phyloP scores from a whole-genome alignment of 2,888 invertebrate species.

The Ctenicera cuprea region DNA sequence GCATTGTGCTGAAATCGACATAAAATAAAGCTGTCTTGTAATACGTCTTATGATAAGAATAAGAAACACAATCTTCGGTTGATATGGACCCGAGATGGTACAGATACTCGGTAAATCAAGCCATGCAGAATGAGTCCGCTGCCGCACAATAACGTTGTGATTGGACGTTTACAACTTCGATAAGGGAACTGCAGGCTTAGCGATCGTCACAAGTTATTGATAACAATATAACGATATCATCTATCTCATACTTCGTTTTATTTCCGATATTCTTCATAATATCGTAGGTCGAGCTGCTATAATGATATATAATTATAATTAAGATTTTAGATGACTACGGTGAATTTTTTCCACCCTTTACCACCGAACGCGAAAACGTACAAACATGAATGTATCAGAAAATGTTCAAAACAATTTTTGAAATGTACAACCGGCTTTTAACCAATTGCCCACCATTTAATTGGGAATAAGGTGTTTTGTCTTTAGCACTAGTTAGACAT shows the following conservation, averaged over 20 bases:
- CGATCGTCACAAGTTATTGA: conserved; percentile 58
- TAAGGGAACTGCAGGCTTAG: conserved; percentile 57
- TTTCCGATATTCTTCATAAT: conserved; percentile 9
- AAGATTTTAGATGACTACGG: background rate
- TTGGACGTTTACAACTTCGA: conserved; percentile 62
- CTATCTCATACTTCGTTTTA: conserved; percentile 29
- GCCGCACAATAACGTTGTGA: conserved; percentile 62
- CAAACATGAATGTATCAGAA: no score
- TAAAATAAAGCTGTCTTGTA: conserved; percentile 66
- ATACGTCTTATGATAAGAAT: conserved; percentile 67
- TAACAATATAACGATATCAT: conserved; percentile 52
- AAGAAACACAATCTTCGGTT: conserved; percentile 63
- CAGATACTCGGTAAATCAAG: conserved; percentile 59
- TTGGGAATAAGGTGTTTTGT: no score
- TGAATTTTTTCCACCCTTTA: no score
- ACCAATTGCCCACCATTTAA: no score
- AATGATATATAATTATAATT: conserved; percentile 5
- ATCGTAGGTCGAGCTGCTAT: background rate
- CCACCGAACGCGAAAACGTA: no score
- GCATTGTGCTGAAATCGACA: conserved; percentile 69
- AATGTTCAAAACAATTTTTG: no score
- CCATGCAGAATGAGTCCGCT: conserved; percentile 63
- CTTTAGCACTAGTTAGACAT: no score
- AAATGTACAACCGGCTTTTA: no score
- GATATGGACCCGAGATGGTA: conserved; percentile 61